A percentile compares a stretch with the other conserved stretches of the same genome.
Evolutionary conservation across 2,797 vertebrate species (phyloP).

Genomic region (Aplochiton taeniatus): DNA sequence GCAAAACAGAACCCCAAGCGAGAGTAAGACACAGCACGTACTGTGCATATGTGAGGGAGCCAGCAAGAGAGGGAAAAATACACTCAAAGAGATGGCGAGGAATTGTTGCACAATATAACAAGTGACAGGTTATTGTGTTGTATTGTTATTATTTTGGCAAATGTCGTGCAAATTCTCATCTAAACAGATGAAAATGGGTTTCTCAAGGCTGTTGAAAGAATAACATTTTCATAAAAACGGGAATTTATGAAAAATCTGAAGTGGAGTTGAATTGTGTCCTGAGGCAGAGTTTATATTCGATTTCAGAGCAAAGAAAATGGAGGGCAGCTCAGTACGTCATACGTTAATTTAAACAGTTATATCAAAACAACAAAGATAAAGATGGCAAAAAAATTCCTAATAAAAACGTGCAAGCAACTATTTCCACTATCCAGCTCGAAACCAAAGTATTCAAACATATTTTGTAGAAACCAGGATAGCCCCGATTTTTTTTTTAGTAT

Average conservation of each 20-base stretch:
- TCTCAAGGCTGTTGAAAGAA: slow-evolving; percentile 7
- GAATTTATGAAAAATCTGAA: slow-evolving; percentile 2
- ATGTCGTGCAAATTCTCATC: background rate
- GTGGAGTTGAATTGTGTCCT: slow-evolving; percentile 9
- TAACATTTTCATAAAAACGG: background rate
- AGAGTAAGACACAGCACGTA: slow-evolving; percentile 1
- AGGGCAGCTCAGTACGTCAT: background rate
- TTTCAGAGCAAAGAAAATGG: background rate
- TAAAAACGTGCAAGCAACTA: too few relatives aligned
- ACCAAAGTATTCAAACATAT: too few relatives aligned
- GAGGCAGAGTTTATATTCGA: background rate
- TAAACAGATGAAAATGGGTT: background rate
- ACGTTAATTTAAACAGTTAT: background rate
- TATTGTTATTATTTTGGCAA: too few relatives aligned
- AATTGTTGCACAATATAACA: background rate
- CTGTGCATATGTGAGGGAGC: background rate
- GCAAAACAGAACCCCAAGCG: slow-evolving; percentile 3
- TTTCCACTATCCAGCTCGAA: too few relatives aligned
- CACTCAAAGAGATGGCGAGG: background rate
- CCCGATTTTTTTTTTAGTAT: too few relatives aligned
- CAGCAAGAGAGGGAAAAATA: too few relatives aligned
- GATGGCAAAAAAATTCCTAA: too few relatives aligned
- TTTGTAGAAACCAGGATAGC: too few relatives aligned
- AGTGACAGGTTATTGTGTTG: background rate
- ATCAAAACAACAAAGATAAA: slow-evolving; percentile 5